These are phyloP conservation scores for Pampusana beccarii DNA, from an alignment of 2,113 vertebrate genomes.

Conservation along the genomic window DNA sequence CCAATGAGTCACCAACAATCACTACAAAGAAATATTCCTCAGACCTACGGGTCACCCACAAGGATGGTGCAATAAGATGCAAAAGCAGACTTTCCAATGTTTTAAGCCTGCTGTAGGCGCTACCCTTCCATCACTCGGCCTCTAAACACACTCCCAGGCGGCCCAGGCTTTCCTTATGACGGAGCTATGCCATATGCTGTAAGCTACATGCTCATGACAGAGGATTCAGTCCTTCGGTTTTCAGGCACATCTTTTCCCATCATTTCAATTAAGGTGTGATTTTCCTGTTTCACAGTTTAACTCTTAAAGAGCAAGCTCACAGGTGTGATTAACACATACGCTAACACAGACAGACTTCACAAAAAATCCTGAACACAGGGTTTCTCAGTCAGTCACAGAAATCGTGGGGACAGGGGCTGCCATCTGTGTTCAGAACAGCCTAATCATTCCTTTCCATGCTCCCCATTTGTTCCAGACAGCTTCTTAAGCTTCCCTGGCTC, in stretches of 20 bases:
- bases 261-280: neutral
- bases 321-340: neutral
- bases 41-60: neutral
- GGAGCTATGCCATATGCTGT: neutral
- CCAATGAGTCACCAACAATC: neutral
- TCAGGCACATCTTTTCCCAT: neutral
- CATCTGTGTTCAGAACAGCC: neutral
- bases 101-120: neutral
- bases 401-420: neutral
- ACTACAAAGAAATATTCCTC: neutral
- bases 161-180: neutral
- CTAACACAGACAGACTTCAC: neutral
- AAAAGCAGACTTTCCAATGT: neutral
- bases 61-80: fast-evolving
- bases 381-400: neutral
- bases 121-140: neutral
- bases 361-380: neutral
- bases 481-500: neutral
- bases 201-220: neutral
- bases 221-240: neutral
- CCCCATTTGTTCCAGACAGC: neutral
- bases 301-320: neutral
- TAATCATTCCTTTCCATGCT: neutral
- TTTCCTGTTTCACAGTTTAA: neutral
- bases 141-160: neutral